Evolutionary conservation across 2,113 vertebrate species (phyloP).

Genomic region (Nerophis ophidion): DNA sequence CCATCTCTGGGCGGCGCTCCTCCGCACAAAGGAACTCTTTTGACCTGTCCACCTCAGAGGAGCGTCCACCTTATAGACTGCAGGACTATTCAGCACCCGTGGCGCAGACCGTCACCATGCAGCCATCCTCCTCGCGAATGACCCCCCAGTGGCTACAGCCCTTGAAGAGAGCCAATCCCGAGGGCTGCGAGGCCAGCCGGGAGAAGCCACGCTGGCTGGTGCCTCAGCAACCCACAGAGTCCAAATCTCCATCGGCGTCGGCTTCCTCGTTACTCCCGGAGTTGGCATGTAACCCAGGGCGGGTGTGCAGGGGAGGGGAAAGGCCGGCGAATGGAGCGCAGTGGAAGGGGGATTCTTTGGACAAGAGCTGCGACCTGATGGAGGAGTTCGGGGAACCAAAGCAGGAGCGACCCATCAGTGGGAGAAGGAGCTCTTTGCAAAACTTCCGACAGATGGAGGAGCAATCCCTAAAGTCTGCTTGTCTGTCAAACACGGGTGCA

Average conservation of each 20-base stretch:
- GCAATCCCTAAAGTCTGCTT: slow-evolving; percentile 28
- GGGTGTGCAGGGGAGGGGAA: slow-evolving; percentile 45
- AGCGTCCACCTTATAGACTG: slow-evolving; percentile 55
- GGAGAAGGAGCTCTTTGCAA: slow-evolving; percentile 71
- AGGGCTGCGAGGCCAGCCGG: slow-evolving; percentile 38
- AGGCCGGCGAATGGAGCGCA: slow-evolving; percentile 38
- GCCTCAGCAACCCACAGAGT: slow-evolving; percentile 53
- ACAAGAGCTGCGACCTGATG: slow-evolving; percentile 58
- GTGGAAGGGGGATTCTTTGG: slow-evolving; percentile 57
- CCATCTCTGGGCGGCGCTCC: slow-evolving; percentile 21
- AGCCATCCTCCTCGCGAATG: slow-evolving; percentile 57
- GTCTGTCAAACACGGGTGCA: slow-evolving; percentile 37
- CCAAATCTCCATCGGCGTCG: slow-evolving; percentile 36
- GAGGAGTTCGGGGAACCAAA: slow-evolving; percentile 54
- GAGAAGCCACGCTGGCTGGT: slow-evolving; percentile 75
- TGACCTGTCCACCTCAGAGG: slow-evolving; percentile 42
- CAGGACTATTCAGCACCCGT: slow-evolving; percentile 61
- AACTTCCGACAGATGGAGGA: slow-evolving; percentile 40
- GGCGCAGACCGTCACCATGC: slow-evolving; percentile 68
- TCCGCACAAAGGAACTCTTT: slow-evolving; percentile 40
- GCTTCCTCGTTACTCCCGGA: slow-evolving; percentile 56
- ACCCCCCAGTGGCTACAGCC: slow-evolving; percentile 80
- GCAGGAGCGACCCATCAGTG: slow-evolving; percentile 68
- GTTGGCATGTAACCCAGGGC: slow-evolving; percentile 54
- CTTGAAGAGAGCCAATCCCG: slow-evolving; percentile 44